Evolutionary conservation across 2,797 vertebrate species (phyloP).

Genomic region (Myotis pilosus): DNA sequence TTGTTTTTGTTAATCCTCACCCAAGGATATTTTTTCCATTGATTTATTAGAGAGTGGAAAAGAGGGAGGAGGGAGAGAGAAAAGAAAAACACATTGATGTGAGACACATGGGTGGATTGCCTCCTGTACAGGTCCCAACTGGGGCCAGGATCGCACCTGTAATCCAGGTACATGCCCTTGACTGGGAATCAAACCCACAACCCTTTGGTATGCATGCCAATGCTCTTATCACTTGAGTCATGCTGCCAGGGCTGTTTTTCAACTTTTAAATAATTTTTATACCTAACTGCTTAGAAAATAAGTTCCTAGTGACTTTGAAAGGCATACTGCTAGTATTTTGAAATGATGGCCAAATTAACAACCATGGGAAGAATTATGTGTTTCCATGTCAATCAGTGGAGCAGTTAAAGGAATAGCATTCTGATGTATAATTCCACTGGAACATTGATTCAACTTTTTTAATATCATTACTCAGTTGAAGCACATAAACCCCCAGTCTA

Average conservation of each 20-base stretch:
- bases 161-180: background rate
- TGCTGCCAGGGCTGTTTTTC: background rate
- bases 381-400: accelerated
- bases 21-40: background rate
- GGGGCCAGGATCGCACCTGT: background rate
- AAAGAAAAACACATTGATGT: background rate
- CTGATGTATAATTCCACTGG: background rate
- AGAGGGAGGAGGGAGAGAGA: background rate
- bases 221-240: background rate
- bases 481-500: background rate
- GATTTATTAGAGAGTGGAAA: background rate
- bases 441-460: background rate
- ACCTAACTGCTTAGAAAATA: background rate
- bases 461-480: background rate
- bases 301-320: background rate
- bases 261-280: background rate
- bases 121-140: background rate
- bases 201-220: background rate
- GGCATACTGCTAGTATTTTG: background rate
- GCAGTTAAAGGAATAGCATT: background rate
- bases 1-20: background rate
- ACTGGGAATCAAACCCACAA: background rate
- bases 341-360: background rate
- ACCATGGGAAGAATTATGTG: accelerated
- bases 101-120: background rate